Evolutionary conservation across 2,113 vertebrate species (phyloP), one percentile per base, ranked within the genome.

Genomic region (Hippocampus mohnikei): DNA sequence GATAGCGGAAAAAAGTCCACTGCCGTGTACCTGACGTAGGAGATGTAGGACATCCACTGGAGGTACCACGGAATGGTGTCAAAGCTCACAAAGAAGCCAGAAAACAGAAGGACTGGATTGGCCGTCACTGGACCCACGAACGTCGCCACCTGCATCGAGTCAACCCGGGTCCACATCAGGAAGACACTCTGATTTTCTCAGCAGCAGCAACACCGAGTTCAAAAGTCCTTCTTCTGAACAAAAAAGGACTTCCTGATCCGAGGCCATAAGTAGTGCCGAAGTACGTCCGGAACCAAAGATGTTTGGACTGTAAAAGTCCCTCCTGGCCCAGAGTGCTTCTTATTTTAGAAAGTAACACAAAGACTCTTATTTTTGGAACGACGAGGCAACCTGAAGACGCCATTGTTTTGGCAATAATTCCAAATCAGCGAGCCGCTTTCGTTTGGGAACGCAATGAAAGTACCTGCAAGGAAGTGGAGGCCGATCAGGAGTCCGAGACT

Each of bases 31-130:
- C 97, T 96, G 92, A 99, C 96, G 0, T 98, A 99, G 83, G 97
- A 98, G 77, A 98, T 91, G 20, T 99, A 99, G 73, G 96, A 98
- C 81, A 95, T 98, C 97, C 96, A 99, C 67, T 97, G 96, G 79
- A 98, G 89, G 88, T 99, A 99, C 69, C 95, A 96, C 67, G 97
- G 97, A 74, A 99, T 98, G 79, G 96, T 98, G 89, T 98, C 96
- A 69, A 98, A 99, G 76, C 95, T 98, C 82, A 99, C 96, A 0
- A 99, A 99, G 93, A 99, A 99, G 67, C 97, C 96, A 0, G 97
- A 99, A 92, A 99, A 98, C 71, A 98, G 85, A 64, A 99, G 93
- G 56, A 98, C 96, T 0, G 96, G 96, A 71, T 98, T 96, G 37
- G 96, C 94, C 0, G 95, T 96, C 62, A 99, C 95, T 0, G 97